phyloP scores from a whole-genome alignment of 2,113 vertebrate species.

The Esox niger region DNA sequence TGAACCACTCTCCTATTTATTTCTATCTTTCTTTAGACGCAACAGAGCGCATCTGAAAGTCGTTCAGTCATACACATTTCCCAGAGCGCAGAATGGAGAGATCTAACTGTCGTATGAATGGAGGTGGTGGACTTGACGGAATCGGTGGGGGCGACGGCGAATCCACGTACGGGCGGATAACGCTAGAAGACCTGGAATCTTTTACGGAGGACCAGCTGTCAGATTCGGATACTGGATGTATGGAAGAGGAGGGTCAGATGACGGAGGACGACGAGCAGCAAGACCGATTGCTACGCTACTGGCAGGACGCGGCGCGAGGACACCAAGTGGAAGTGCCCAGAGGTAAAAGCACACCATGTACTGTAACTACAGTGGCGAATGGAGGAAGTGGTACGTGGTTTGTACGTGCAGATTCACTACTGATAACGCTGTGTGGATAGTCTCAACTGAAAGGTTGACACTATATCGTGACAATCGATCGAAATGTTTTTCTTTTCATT shows the following conservation, averaged over 20 bases:
- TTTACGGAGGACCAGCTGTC: constrained; percentile 73
- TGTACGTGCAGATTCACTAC: not conserved
- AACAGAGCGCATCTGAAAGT: too few species aligned
- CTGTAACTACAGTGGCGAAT: not conserved
- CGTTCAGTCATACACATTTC: not conserved
- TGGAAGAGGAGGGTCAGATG: constrained; percentile 65
- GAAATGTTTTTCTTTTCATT: too few species aligned
- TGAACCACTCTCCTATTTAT: too few species aligned
- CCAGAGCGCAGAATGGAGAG: constrained; percentile 64
- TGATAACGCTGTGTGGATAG: not conserved
- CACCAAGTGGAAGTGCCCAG: constrained; percentile 84
- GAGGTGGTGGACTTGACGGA: constrained; percentile 36
- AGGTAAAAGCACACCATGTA: constrained; percentile 64
- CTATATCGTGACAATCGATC: not conserved
- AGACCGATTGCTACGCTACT: constrained; percentile 79
- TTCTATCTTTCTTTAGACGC: not conserved
- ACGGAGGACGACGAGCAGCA: constrained; percentile 71
- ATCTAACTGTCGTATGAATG: constrained; percentile 74
- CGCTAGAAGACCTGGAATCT: constrained; percentile 82
- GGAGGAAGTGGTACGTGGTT: not conserved
- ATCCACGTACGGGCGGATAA: constrained; percentile 68
- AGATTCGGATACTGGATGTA: constrained; percentile 73
- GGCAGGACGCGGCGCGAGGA: constrained; percentile 82
- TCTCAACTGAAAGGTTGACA: not conserved
- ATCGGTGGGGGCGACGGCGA: constrained; percentile 33